Conservation (phyloP, 1,140 invertebrate species). For the Cyclina sinensis region DNA sequence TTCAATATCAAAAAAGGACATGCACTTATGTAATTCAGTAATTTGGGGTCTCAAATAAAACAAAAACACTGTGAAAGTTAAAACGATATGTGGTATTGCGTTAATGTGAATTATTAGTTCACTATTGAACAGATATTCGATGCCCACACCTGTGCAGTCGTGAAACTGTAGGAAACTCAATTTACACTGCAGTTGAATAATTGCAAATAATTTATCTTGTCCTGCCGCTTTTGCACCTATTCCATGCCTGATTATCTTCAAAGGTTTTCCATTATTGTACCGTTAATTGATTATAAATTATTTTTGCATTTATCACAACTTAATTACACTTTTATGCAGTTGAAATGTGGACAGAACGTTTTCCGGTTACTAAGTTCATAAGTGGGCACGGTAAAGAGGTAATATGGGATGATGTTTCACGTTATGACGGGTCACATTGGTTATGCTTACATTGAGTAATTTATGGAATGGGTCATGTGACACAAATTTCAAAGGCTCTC, state of each 20-base stretch:
- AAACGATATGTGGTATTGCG: not conserved
- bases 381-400: not conserved
- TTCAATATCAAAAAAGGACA: no score
- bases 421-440: slow-evolving; percentile 12
- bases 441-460: not conserved
- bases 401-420: not conserved
- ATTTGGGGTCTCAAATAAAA: not conserved
- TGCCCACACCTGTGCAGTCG: not conserved
- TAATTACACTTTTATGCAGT: slow-evolving; percentile 34
- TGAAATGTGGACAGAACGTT: slow-evolving; percentile 13
- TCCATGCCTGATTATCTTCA: not conserved
- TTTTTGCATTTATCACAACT: slow-evolving; percentile 9
- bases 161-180: not conserved
- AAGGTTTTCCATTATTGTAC: slow-evolving; percentile 32
- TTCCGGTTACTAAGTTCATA: slow-evolving; percentile 1
- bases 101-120: not conserved
- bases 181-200: slow-evolving; percentile 19
- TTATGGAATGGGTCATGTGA: slow-evolving; percentile 19
- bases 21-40: not conserved
- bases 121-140: not conserved
- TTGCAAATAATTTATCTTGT: slow-evolving; percentile 38
- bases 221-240: not conserved
- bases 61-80: not conserved
- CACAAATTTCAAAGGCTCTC: not conserved
- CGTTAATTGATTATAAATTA: slow-evolving; percentile 24